These are phyloP conservation scores for Nemurella pictetii DNA, from an alignment of 2,888 invertebrate species.

Conservation along the genomic window DNA sequence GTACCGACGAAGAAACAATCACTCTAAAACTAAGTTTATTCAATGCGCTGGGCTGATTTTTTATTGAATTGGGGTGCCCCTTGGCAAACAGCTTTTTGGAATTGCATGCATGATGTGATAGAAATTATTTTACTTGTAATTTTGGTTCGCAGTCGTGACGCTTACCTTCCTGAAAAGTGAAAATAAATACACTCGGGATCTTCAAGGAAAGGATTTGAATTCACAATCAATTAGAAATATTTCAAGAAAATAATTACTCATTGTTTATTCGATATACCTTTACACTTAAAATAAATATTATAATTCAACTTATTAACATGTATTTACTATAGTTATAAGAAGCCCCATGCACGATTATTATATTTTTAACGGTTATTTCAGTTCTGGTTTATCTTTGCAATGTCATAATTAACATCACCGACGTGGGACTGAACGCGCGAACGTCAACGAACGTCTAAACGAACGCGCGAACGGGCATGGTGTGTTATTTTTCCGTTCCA, in stretches of 20 bases:
- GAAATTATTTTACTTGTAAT: background rate
- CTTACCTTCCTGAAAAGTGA: no score
- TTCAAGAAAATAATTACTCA: slow-evolving; percentile 23
- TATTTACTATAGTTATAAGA: background rate
- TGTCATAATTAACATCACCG: background rate
- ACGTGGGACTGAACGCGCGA: background rate
- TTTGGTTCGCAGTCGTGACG: background rate
- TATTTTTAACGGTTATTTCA: background rate
- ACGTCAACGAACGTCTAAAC: no score
- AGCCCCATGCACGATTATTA: background rate
- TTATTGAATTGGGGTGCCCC: background rate
- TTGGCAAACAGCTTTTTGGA: background rate
- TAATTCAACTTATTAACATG: background rate
- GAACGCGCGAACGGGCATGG: background rate
- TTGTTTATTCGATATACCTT: slow-evolving; percentile 18
- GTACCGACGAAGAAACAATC: background rate
- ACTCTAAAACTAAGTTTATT: background rate
- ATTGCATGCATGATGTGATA: background rate
- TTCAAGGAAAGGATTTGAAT: background rate
- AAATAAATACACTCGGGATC: slow-evolving; percentile 25
- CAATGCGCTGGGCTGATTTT: background rate
- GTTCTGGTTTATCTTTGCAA: background rate
- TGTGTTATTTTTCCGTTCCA: background rate
- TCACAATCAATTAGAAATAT: background rate
- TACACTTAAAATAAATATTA: slow-evolving; percentile 3